A percentile compares a stretch with the other conserved stretches of the same genome.
Conservation (phyloP, 2,113 vertebrate genomes). For the Macrotus californicus region DNA sequence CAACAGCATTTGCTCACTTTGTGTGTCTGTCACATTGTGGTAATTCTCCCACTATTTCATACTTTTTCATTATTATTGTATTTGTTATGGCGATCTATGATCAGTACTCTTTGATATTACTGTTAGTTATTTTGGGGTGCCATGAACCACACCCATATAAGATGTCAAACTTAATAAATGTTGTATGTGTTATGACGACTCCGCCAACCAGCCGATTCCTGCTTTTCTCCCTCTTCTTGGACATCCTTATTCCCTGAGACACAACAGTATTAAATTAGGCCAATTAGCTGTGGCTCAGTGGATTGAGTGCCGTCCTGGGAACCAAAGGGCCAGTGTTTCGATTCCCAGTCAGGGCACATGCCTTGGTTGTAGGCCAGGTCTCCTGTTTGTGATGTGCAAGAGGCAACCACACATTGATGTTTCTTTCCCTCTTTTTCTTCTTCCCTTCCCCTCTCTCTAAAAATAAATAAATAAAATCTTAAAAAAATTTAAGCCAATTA, state of each 20-base stretch:
- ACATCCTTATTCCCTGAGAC: not conserved
- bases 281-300: not conserved
- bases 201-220: not conserved
- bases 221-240: not conserved
- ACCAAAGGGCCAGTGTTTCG: no score
- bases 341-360: no score
- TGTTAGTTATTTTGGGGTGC: not conserved
- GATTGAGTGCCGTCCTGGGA: no score
- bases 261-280: not conserved
- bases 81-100: not conserved
- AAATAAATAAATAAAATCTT: no score
- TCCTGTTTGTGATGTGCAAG: no score
- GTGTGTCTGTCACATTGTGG: not conserved
- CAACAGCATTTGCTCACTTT: not conserved
- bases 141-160: not conserved
- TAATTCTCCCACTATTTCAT: not conserved
- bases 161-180: not conserved
- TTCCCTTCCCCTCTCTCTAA: no score
- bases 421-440: no score
- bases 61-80: not conserved
- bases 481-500: not conserved
- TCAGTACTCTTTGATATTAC: not conserved
- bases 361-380: no score
- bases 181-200: not conserved
- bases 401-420: no score